These are phyloP conservation scores for Temnothorax nylanderi DNA, from an alignment of 1,140 invertebrate genomes.

Conservation along the genomic window DNA sequence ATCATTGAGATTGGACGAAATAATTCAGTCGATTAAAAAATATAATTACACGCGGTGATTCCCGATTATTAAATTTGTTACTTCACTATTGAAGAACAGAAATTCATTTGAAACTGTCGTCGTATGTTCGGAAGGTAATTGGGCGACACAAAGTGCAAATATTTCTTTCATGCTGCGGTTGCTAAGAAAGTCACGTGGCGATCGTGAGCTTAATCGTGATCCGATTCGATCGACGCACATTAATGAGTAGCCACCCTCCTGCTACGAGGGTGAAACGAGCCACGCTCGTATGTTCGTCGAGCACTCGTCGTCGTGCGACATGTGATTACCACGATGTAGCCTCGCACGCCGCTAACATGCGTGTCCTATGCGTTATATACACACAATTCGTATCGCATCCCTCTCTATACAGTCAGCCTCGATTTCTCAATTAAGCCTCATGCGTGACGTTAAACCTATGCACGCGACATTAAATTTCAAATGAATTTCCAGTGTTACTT, in stretches of 20 bases:
- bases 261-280: background rate
- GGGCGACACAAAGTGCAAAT: background rate
- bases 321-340: constrained; percentile 56
- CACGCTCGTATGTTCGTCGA: constrained; percentile 27
- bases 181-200: constrained; percentile 50
- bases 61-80: background rate
- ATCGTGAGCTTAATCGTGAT: constrained; percentile 57
- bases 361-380: constrained; percentile 44
- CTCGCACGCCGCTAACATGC: constrained; percentile 52
- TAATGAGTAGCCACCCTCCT: constrained; percentile 59
- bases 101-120: background rate
- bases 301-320: constrained; percentile 53
- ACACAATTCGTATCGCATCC: constrained; percentile 31
- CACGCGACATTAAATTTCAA: constrained; percentile 45
- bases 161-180: background rate
- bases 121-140: background rate
- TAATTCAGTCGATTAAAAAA: background rate
- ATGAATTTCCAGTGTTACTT: constrained; percentile 28
- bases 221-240: constrained; percentile 65
- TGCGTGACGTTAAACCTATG: constrained; percentile 30
- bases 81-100: background rate
- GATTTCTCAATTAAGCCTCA: constrained; percentile 68
- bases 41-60: background rate
- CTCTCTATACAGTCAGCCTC: background rate
- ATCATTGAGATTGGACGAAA: background rate